phyloP scores from a whole-genome alignment of 2,797 vertebrate species.

The Clarias pachynema region DNA sequence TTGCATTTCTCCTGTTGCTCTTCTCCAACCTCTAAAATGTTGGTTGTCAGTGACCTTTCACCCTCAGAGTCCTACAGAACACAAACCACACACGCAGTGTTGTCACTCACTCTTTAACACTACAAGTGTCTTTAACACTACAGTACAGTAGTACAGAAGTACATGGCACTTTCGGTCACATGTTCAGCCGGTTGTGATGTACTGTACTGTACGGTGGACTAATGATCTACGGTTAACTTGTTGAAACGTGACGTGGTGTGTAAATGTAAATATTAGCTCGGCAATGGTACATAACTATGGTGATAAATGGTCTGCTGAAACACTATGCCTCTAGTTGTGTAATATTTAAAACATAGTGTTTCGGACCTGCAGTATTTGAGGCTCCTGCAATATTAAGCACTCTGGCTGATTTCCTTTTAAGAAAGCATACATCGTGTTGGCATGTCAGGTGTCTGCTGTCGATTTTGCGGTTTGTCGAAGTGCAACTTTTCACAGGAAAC shows the following conservation, averaged over 20 bases:
- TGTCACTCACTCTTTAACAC: conserved; percentile 1
- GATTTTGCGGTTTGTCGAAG: conserved; percentile 3
- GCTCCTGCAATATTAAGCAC: background rate
- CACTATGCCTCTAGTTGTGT: background rate
- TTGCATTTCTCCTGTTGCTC: conserved; percentile 83
- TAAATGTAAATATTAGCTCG: background rate
- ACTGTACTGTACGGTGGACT: background rate
- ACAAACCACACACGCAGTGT: conserved; percentile 13
- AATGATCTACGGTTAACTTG: background rate
- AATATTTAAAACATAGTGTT: background rate
- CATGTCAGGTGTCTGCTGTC: conserved; percentile 5
- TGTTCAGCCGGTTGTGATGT: background rate
- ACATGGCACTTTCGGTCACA: background rate
- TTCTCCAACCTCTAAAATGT: conserved; percentile 81
- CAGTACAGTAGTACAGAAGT: too few relatives aligned
- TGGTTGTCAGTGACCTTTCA: conserved; percentile 75
- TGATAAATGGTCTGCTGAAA: background rate
- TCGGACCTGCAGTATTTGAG: background rate
- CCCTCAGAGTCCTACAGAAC: conserved; percentile 74
- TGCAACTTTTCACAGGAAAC: conserved; percentile 19
- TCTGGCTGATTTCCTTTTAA: background rate
- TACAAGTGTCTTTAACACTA: background rate
- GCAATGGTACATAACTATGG: background rate
- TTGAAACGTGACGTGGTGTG: background rate
- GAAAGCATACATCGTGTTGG: background rate